Evolutionary conservation across 53 echinoderm and acorn worm genomes (phyloP), one percentile per base, ranked within the genome.

Genomic region (Paelopatides confundens): DNA sequence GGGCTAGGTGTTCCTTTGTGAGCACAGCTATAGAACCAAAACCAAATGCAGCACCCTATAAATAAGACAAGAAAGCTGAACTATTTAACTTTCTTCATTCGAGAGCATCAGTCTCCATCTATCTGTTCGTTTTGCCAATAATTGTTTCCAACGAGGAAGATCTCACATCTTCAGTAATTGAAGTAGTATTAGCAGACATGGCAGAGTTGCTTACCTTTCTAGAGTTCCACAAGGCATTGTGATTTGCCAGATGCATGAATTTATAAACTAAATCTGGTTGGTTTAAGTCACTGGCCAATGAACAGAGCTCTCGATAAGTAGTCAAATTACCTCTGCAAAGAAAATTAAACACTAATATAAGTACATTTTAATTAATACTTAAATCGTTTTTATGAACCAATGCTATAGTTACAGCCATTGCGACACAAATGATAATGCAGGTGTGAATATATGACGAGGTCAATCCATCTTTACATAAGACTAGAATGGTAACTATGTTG

Each of bases 231-330:
- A 97, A 92, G 9, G 95, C 93, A 67, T 95, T 97, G 86, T 97
- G 97, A 67, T 95, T 97, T 68, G 97, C 97, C 11, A 94, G 87
- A 63, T 96, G 94, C 96, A 96, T 96, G 65, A 96, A 96, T 70
- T 96, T 96, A 78, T 96, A 96, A 87, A 96, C 90, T 82, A 96
- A 93, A 79, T 96, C 97, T 34, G 97, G 97, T 82, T 96, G 97
- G 86, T 96, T 96, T 67, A 96, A 87, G 71, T 96, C 97, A 78
- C 95, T 95, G 58, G 97, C 97, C 74, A 96, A 65, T 33, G 97
- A 95, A 63, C 97, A 96, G 38, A 95, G 78, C 90, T 96, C 97
- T 53, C 89, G 89, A 88, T 96, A 96, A 2, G 97, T 96, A n/a
- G 95, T 85, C 40, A 93, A 58, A 37, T 83, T 87, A 36, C 95